phyloP scores from a whole-genome alignment of 1,140 invertebrate species.

The Stegodyphus mimosarum region DNA sequence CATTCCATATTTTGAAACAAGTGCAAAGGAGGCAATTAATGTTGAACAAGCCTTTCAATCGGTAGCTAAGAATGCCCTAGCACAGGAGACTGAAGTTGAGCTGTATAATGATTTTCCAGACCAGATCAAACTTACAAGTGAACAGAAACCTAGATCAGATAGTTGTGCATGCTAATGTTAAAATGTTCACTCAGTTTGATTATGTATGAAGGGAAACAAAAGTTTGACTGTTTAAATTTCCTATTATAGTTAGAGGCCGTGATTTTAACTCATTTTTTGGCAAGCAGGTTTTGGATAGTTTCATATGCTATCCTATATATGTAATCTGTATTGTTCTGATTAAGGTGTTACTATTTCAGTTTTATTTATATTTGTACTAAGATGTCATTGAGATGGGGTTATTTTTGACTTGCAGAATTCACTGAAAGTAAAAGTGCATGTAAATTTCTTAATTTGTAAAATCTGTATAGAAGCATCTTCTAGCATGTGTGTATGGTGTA shows the following conservation, averaged over 20 bases:
- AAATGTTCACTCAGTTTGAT: background rate
- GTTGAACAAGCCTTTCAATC: slow-evolving; percentile 98
- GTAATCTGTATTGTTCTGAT: slow-evolving; percentile 1
- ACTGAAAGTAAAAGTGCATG: background rate
- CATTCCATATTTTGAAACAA: slow-evolving; percentile 99
- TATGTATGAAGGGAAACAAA: slow-evolving; percentile 13
- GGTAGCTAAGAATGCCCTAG: slow-evolving; percentile 96
- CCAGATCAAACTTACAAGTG: slow-evolving; percentile 80
- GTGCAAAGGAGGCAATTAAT: slow-evolving; percentile 97
- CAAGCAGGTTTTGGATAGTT: background rate
- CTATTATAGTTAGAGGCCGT: background rate
- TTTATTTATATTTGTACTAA: slow-evolving; percentile 15
- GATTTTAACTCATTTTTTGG: slow-evolving; percentile 27
- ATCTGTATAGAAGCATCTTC: slow-evolving; percentile 34
- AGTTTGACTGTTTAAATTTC: slow-evolving; percentile 21
- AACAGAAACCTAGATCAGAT: slow-evolving; percentile 63
- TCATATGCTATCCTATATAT: background rate
- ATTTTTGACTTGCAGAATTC: background rate
- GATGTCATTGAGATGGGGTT: background rate
- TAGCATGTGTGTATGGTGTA: background rate
- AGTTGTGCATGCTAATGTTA: slow-evolving; percentile 56
- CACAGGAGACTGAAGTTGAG: slow-evolving; percentile 87
- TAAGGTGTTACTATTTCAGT: background rate
- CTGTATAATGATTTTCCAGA: slow-evolving; percentile 97
- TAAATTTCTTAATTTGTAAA: slow-evolving; percentile 20